These are phyloP conservation scores for Corticium candelabrum DNA, from an alignment of 37 sponge, comb jelly and placozoan species.

Conservation along the genomic window DNA sequence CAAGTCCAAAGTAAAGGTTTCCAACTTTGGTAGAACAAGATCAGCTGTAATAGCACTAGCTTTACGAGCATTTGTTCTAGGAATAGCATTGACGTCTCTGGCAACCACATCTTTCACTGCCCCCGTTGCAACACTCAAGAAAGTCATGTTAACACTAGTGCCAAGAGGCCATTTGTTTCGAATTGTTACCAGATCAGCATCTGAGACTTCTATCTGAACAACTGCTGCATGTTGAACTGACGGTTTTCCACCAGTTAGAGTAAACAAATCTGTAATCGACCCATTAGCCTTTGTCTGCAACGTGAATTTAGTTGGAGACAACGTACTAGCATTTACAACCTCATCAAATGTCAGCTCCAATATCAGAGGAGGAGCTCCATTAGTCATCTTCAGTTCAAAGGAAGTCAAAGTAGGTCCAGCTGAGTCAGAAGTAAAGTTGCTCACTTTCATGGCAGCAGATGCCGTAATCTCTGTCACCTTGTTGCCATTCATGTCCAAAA, in stretches of 20 bases:
- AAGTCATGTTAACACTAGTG: conserved; percentile 45
- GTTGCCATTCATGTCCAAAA: conserved; percentile 69
- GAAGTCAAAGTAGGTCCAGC: conserved; percentile 8
- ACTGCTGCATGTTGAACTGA: conserved; percentile 15
- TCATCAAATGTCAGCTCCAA: background rate
- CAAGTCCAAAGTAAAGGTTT: conserved; percentile 61
- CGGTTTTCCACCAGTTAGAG: conserved; percentile 22
- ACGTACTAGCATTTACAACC: background rate
- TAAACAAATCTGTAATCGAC: conserved; percentile 1
- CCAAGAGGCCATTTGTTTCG: conserved; percentile 27
- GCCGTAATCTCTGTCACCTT: conserved; percentile 25
- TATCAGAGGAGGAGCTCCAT: background rate
- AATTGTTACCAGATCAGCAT: background rate
- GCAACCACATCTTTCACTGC: conserved; percentile 45
- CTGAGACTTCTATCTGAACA: background rate
- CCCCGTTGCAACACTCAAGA: conserved; percentile 35
- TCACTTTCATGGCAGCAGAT: conserved; percentile 8
- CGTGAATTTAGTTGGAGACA: background rate
- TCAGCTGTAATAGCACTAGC: conserved; percentile 23
- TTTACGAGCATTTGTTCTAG: conserved; percentile 32
- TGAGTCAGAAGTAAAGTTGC: conserved; percentile 9
- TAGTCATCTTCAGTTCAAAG: background rate
- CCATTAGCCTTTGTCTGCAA: background rate
- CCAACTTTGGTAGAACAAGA: conserved; percentile 35
- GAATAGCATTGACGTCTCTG: conserved; percentile 43